Evolutionary conservation across 1,140 invertebrate species (phyloP), one percentile per base, ranked within the genome.

Genomic region (Linepithema humile): DNA sequence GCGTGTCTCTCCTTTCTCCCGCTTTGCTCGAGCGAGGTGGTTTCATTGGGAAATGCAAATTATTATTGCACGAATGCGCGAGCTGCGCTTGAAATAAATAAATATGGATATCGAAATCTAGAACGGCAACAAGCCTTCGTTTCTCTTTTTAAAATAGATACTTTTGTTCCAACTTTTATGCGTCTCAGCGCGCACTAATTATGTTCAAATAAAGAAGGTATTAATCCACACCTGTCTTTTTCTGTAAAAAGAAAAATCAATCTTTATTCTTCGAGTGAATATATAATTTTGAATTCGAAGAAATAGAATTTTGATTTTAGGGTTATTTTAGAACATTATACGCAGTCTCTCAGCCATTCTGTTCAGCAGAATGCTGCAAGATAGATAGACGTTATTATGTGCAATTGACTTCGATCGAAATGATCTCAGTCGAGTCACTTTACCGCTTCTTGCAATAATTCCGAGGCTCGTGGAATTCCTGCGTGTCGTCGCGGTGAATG

Each of bases 371-470:
- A 53, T 78, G 5, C 3, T 3, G 17, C 6, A 26, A 10, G 32
- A 43, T 20, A 26, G 10, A 29, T 43, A 15, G 43, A 29, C 12
- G 5, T 23, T 15, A n/a, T 15, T 17, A 12, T 5, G 12, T 38
- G 23, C 38, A 67, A 80, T 69, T 7, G 75, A 70, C 32, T 69
- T 17, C 17, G 9, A 70, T 35, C 17, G 17, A 43, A 20, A 50
- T 17, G 29, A 50, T 40, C 64, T 20, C 17, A 20, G 43, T 29
- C 38, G 40, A 43, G 17, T 78, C 20, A 43, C 17, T 78, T 67
- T 80, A 53, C 65, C 70, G 32, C 10, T 43, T 69, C 43, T 55
- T 23, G 64, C 64, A 23, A 80, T 80, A 69, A 55, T 70, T 70
- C 35, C 35, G 75, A 26, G 59, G 59, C 32, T 77, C 57, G 57